Evolutionary conservation across 2,888 invertebrate species (phyloP).

Genomic region (Steinernema carpocapsae): DNA sequence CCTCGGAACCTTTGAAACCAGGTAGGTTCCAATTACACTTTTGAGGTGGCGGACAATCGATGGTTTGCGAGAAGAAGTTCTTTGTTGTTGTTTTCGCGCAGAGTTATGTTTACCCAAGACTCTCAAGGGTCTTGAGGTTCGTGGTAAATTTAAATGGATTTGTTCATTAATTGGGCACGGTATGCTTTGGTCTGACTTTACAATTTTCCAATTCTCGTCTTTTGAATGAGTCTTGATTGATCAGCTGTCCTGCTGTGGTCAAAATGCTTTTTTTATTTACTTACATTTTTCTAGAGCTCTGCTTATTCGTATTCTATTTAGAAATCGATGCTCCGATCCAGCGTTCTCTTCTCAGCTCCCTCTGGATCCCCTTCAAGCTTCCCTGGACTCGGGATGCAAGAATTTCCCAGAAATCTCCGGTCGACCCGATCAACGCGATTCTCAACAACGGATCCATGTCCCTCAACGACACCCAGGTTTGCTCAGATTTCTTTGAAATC

Average conservation of each 20-base stretch:
- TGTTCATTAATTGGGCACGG: too few species aligned
- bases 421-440: conserved; percentile 4
- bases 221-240: too few species aligned
- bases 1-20: neutral
- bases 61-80: neutral
- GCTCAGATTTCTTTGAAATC: neutral
- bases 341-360: conserved; percentile 21
- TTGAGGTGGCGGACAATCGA: too few species aligned
- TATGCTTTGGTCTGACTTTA: too few species aligned
- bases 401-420: neutral
- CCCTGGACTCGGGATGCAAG: conserved; percentile 10
- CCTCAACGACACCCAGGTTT: neutral
- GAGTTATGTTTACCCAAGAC: neutral
- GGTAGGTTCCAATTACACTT: neutral
- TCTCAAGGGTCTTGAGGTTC: too few species aligned
- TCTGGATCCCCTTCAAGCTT: conserved; percentile 27
- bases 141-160: too few species aligned
- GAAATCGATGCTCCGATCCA: conserved; percentile 1
- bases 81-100: conserved; percentile 22
- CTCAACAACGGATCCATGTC: conserved; percentile 25
- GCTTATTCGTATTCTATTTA: too few species aligned
- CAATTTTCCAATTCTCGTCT: too few species aligned
- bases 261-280: too few species aligned
- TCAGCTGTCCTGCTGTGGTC: too few species aligned
- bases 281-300: too few species aligned